phyloP scores from a whole-genome alignment of 2,113 vertebrate species.

The Dipodomys merriami region DNA sequence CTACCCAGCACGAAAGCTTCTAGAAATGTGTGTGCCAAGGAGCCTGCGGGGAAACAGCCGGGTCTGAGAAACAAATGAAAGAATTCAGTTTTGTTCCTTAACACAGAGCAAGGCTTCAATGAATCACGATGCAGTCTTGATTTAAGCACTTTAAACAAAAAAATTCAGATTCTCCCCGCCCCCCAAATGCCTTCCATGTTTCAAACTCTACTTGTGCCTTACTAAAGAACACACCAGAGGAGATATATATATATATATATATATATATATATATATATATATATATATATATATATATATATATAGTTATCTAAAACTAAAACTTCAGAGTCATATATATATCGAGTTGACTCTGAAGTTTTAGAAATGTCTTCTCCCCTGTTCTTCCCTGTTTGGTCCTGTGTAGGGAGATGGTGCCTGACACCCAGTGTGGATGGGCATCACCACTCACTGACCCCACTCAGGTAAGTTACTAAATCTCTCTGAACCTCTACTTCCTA shows the following conservation, averaged over 20 bases:
- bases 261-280: not conserved
- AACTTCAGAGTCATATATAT: too few species aligned
- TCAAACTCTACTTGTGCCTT: not conserved
- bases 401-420: fast-evolving
- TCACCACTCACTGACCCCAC: not conserved
- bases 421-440: not conserved
- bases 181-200: not conserved
- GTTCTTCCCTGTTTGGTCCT: not conserved
- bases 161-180: not conserved
- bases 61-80: not conserved
- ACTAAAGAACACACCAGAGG: not conserved
- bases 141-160: not conserved
- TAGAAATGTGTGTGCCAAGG: slow-evolving; percentile 1
- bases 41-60: not conserved
- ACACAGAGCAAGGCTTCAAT: not conserved
- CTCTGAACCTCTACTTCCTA: not conserved
- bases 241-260: too few species aligned
- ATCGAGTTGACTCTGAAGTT: not conserved
- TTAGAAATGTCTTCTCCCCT: not conserved
- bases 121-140: not conserved
- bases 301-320: too few species aligned
- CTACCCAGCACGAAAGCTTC: not conserved
- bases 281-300: too few species aligned
- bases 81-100: not conserved
- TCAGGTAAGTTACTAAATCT: not conserved